Percentiles rank a stretch among this genome's conserved stretches.
Evolutionary conservation across 2,797 vertebrate genomes (phyloP).

Genomic region (Sebastes iracundus): DNA sequence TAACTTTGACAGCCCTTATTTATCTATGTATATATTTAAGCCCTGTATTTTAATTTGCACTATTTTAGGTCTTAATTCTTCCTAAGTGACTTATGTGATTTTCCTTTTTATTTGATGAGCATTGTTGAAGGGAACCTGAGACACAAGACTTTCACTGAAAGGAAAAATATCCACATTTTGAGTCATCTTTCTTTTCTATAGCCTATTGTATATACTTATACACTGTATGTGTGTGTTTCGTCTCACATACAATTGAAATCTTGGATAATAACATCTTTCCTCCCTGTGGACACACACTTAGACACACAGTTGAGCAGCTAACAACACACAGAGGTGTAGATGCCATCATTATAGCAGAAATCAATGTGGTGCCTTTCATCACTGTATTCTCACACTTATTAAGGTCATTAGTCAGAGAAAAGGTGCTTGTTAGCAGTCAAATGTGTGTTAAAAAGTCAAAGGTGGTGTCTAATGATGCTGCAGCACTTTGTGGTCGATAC

Average conservation of each 20-base stretch:
- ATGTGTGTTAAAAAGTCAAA: conserved; percentile 23
- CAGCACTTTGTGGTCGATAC: conserved; percentile 4
- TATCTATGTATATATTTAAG: too few species aligned
- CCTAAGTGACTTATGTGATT: too few species aligned
- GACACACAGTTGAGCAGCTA: neutral
- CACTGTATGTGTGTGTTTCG: neutral
- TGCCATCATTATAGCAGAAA: conserved; percentile 6
- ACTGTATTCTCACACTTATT: neutral
- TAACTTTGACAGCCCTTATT: too few species aligned
- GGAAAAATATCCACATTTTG: too few species aligned
- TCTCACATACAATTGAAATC: neutral
- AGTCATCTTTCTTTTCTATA: neutral
- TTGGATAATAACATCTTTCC: neutral
- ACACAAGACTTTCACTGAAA: too few species aligned
- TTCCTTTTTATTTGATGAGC: too few species aligned
- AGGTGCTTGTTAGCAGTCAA: conserved; percentile 34
- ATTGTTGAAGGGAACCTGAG: too few species aligned
- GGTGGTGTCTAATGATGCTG: conserved; percentile 13
- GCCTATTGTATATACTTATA: neutral
- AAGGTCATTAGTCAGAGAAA: conserved; percentile 32
- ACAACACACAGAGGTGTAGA: conserved; percentile 1
- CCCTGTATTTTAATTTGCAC: too few species aligned
- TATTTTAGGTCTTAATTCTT: too few species aligned
- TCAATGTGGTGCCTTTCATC: conserved; percentile 22
- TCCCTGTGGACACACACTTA: neutral